Evolutionary conservation across 2,888 invertebrate species (phyloP).

Genomic region (Exephanes ischioxanthus): DNA sequence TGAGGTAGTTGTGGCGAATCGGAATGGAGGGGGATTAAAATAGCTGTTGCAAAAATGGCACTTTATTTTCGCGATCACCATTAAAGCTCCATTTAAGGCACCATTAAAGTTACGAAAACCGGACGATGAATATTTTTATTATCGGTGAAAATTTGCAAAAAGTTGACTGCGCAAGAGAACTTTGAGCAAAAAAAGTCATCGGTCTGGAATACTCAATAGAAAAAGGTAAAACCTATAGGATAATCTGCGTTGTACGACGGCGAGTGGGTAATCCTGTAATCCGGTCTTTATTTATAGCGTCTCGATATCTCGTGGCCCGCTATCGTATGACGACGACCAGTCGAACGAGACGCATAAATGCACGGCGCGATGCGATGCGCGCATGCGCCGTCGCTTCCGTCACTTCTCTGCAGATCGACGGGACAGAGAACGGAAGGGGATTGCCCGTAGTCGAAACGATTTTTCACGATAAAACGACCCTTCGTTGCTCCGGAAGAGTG

Average conservation of each 20-base stretch:
- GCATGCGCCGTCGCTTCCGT: constrained; percentile 1
- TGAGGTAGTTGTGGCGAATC: too few species aligned
- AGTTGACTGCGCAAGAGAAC: too few species aligned
- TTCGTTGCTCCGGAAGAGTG: neutral
- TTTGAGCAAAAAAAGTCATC: too few species aligned
- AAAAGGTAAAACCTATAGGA: neutral
- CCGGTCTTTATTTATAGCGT: neutral
- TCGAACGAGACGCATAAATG: neutral
- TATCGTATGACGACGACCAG: constrained; percentile 3
- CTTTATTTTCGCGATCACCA: too few species aligned
- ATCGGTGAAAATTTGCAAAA: neutral
- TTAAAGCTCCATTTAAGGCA: too few species aligned
- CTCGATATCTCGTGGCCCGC: neutral
- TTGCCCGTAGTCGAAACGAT: constrained; percentile 23
- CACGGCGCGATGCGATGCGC: neutral
- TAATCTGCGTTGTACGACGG: neutral
- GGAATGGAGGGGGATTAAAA: too few species aligned
- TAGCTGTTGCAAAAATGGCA: too few species aligned
- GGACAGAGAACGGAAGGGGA: neutral
- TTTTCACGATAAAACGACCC: constrained; percentile 2
- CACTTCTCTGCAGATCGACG: neutral
- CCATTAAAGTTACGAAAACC: too few species aligned
- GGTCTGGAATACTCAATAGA: too few species aligned
- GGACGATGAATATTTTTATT: too few species aligned
- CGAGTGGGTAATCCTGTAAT: constrained; percentile 11